A percentile compares a stretch with the other conserved stretches of the same genome.
phyloP scores from a whole-genome alignment of 1,140 invertebrate genomes.

The Drosophila bocqueti region DNA sequence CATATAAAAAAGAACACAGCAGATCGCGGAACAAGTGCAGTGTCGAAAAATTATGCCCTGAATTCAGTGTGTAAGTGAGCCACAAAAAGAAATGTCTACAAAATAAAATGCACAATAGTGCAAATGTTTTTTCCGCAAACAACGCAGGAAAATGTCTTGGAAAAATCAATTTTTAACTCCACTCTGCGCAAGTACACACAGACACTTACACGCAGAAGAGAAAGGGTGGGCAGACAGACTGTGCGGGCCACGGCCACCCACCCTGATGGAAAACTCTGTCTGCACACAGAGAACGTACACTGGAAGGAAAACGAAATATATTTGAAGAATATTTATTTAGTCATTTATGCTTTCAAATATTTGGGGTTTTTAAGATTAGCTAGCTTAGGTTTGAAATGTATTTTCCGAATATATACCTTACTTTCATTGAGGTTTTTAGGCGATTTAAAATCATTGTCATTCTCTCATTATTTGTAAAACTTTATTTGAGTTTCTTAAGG shows the following conservation, averaged over 20 bases:
- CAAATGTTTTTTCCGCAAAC: slow-evolving; percentile 57
- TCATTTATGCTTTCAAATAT: background rate
- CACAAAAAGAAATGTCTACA: slow-evolving; percentile 1
- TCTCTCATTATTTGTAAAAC: background rate
- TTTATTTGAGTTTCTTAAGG: background rate
- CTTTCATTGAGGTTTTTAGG: no score
- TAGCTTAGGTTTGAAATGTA: background rate
- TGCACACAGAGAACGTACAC: slow-evolving; percentile 19
- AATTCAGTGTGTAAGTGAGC: slow-evolving; percentile 34
- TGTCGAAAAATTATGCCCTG: slow-evolving; percentile 9
- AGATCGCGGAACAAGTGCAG: slow-evolving; percentile 24
- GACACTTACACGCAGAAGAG: slow-evolving; percentile 16
- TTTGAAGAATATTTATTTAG: background rate
- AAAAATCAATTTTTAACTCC: slow-evolving; percentile 80
- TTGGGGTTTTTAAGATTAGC: background rate
- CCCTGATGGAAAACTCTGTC: slow-evolving; percentile 51
- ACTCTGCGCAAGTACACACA: slow-evolving; percentile 68
- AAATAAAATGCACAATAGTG: slow-evolving; percentile 5
- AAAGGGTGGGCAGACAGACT: slow-evolving; percentile 18
- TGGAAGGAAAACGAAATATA: background rate
- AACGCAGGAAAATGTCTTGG: slow-evolving; percentile 63
- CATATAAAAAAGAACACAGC: background rate
- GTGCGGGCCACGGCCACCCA: slow-evolving; percentile 60
- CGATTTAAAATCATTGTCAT: no score
- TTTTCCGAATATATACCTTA: background rate